Evolutionary conservation across 2,888 invertebrate species (phyloP).

Genomic region (Ligdia adustata): DNA sequence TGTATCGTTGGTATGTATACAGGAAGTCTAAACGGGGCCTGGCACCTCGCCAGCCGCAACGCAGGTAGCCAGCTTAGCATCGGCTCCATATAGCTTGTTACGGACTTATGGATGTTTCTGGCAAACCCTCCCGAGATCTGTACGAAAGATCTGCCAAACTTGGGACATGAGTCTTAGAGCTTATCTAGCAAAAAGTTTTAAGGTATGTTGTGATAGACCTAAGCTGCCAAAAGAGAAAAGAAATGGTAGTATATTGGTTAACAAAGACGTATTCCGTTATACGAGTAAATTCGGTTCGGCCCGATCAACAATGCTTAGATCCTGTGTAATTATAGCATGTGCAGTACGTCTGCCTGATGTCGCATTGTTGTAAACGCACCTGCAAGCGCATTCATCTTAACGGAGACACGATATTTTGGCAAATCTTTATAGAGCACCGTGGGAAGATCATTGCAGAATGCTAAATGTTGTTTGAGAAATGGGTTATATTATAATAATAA

Average conservation of each 20-base stretch:
- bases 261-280: slow-evolving; percentile 56
- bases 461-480: slow-evolving; percentile 9
- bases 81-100: slow-evolving; percentile 4
- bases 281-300: slow-evolving; percentile 33
- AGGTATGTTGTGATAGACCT: background rate
- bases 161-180: background rate
- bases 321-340: slow-evolving; percentile 54
- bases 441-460: slow-evolving; percentile 48
- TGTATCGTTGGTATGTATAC: slow-evolving; percentile 21
- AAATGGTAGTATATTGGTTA: slow-evolving; percentile 31
- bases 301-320: slow-evolving; percentile 53
- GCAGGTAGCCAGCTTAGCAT: slow-evolving; percentile 20
- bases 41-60: slow-evolving; percentile 18
- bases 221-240: slow-evolving; percentile 2
- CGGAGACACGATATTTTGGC: slow-evolving; percentile 52
- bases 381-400: slow-evolving; percentile 50
- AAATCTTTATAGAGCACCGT: slow-evolving; percentile 60
- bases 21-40: slow-evolving; percentile 35
- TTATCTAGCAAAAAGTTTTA: background rate
- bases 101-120: slow-evolving; percentile 10
- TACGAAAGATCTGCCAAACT: slow-evolving; percentile 2
- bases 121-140: slow-evolving; percentile 1
- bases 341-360: slow-evolving; percentile 38
- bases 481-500: slow-evolving; percentile 14
- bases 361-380: slow-evolving; percentile 54